phyloP scores from a whole-genome alignment of 35 echinoderm and acorn worm genomes.

The Diadema setosum region DNA sequence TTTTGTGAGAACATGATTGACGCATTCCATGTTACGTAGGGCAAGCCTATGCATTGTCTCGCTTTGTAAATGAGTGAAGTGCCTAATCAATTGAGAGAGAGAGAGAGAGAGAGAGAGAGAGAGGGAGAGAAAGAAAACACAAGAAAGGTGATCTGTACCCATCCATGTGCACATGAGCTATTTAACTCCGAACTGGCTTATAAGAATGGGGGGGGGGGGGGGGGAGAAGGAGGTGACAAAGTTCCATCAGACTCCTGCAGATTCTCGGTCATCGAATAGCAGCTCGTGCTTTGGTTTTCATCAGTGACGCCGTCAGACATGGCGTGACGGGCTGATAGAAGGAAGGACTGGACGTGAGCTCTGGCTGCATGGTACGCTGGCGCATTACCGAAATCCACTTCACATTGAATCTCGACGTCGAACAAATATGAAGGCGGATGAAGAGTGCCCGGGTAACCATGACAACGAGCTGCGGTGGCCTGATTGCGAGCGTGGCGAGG shows the following conservation, averaged over 20 bases:
- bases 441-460: not conserved
- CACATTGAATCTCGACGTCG: not conserved
- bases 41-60: not conserved
- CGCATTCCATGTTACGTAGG: not conserved
- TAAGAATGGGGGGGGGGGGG: not conserved
- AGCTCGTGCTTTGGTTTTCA: no score
- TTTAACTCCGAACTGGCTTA: not conserved
- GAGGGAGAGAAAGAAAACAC: not conserved
- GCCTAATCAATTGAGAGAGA: not conserved
- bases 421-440: not conserved
- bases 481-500: not conserved
- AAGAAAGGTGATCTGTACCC: not conserved
- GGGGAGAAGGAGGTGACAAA: not conserved
- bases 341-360: not conserved
- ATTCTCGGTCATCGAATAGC: no score
- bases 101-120: not conserved
- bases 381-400: not conserved
- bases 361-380: not conserved
- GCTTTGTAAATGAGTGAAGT: not conserved
- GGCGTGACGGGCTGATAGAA: not conserved
- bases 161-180: not conserved
- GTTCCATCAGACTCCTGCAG: no score
- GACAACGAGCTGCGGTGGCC: not conserved
- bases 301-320: not conserved
- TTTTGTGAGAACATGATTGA: not conserved